Conservation (phyloP, 1,140 invertebrate species). For the Procambarus clarkii region DNA sequence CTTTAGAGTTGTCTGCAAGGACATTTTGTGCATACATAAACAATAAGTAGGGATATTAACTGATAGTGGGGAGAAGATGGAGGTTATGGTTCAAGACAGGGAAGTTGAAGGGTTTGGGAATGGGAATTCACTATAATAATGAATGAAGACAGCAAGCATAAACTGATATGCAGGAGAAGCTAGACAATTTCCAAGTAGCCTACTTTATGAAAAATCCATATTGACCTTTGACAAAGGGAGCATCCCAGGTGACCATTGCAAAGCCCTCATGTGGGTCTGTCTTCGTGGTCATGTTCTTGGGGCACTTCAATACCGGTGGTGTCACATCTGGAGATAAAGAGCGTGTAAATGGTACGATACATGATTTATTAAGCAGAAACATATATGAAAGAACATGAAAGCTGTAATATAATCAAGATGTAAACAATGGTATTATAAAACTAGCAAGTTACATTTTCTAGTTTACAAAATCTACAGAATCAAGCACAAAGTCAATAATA, state of each 20-base stretch:
- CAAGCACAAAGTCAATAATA: too few relatives aligned
- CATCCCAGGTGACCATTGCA: slow-evolving; percentile 78
- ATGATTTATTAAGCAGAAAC: too few relatives aligned
- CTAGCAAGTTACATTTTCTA: too few relatives aligned
- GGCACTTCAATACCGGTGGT: slow-evolving; percentile 77
- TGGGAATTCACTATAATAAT: too few relatives aligned
- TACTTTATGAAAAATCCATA: too few relatives aligned
- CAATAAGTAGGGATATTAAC: background rate
- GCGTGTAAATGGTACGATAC: too few relatives aligned
- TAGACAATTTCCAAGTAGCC: background rate
- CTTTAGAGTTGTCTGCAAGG: slow-evolving; percentile 77
- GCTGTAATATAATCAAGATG: too few relatives aligned
- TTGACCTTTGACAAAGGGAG: slow-evolving; percentile 76
- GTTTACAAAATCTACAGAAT: too few relatives aligned
- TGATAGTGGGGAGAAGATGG: background rate
- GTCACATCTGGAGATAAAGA: slow-evolving; percentile 75
- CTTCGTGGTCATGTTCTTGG: slow-evolving; percentile 75
- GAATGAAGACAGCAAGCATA: too few relatives aligned
- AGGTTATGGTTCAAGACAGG: background rate
- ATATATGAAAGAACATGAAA: too few relatives aligned
- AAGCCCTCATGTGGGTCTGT: slow-evolving; percentile 78
- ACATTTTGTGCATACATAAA: background rate
- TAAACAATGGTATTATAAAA: too few relatives aligned
- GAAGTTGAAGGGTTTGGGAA: background rate
- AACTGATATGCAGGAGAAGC: too few relatives aligned